These are phyloP conservation scores for Istiophorus platypterus DNA, from an alignment of 2,113 vertebrate genomes.

Conservation along the genomic window DNA sequence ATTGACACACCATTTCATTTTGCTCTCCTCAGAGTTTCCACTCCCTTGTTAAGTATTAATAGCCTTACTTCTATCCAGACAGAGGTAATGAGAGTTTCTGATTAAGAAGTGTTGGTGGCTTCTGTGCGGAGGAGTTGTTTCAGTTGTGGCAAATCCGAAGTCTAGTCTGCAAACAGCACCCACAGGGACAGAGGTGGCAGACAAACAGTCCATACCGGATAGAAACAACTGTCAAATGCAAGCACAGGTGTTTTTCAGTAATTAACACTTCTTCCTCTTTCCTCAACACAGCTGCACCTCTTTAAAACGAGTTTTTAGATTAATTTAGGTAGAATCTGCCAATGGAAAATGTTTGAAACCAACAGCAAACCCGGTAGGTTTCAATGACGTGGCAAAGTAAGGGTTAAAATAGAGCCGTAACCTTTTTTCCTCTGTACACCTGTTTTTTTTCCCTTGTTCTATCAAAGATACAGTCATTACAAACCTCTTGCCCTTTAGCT, in stretches of 20 bases:
- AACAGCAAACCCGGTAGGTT: neutral
- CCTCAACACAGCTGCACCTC: neutral
- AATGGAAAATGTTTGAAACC: neutral
- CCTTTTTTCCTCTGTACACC: neutral
- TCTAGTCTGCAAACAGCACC: constrained; percentile 47
- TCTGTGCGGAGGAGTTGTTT: constrained; percentile 54
- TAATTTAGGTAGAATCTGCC: neutral
- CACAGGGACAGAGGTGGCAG: constrained; percentile 59
- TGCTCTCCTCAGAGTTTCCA: constrained; percentile 12
- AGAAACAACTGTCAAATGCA: constrained; percentile 44
- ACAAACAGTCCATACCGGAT: constrained; percentile 43
- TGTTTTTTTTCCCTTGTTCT: neutral
- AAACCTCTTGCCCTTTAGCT: constrained; percentile 17
- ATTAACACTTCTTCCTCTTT: constrained; percentile 8
- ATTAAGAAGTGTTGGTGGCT: constrained; percentile 55
- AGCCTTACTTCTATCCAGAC: constrained; percentile 46
- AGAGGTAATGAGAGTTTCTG: constrained; percentile 60
- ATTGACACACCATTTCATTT: constrained; percentile 32
- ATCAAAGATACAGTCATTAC: constrained; percentile 26
- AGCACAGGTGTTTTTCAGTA: constrained; percentile 28
- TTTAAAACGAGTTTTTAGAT: constrained; percentile 19
- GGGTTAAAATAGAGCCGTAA: constrained; percentile 19
- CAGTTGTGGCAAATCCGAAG: constrained; percentile 51
- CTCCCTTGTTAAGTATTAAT: constrained; percentile 42
- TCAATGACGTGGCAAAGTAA: neutral